Evolutionary conservation across 2,888 invertebrate species (phyloP), one percentile per base, ranked within the genome.

Genomic region (Anorthoa munda): DNA sequence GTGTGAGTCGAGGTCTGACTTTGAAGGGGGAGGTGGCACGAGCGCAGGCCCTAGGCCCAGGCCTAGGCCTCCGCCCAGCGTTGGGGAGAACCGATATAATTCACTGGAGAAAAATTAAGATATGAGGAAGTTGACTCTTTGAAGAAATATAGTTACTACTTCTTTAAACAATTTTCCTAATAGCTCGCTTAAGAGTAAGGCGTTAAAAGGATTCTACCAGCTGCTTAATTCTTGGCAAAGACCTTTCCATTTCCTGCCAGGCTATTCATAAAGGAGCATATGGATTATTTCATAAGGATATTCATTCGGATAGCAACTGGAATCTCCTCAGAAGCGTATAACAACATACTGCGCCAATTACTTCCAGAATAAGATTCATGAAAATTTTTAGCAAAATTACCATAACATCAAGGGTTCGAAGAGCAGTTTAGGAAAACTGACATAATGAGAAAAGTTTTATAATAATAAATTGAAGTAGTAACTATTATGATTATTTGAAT

Each of bases 21-120:
- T 96, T 81, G 98, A 98, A 75, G 98, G 97, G 94, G 99, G 99
- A 75, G 98, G 98, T 83, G 98, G 98, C 77, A 98, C 97, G 87
- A 97, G 97, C 90, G 98, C 97, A 77, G 97, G 97, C 46, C 95
- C 95, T 86, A 98, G 96, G 89, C 98, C 98, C 85, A 98, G 97
- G 97, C 93, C 98, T 97, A 93, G 97, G 90, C 92, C 98, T 96
- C 90, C 98, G 97, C 96, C 98, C 94, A 99, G 97, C 90, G 98
- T 98, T 90, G 99, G 99, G 91, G 98, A 98, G 96, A 99, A 99
- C 96, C 99, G 98, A 97, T 98, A 98, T 95, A 98, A 97, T 96
- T 98, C 98, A 96, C 98, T 97, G 94, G 18, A 71, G 39, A 74
- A 72, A 11, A 70, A 82, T 5, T 0, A 13, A 1, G 0, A 2